Evolutionary conservation across 2,888 invertebrate genomes (phyloP), one percentile per base, ranked within the genome.

Genomic region (Dusona sp.): DNA sequence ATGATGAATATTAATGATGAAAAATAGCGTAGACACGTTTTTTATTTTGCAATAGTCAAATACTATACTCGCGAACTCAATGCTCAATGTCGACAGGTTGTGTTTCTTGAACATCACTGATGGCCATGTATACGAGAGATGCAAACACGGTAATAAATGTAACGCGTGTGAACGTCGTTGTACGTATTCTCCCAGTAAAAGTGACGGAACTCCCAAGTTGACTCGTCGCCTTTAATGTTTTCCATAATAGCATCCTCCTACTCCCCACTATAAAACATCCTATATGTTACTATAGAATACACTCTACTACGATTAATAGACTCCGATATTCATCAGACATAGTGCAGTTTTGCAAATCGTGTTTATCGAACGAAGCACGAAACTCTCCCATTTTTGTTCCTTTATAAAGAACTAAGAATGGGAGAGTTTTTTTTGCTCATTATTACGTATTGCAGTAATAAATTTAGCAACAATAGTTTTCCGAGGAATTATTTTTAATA

Each of bases 121-220:
- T n/a, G 45, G 67, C 19, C 22, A 57, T 38, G 33, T 72, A 33
- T 33, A 33, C 19, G 57, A 45, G 77, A 78, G 51, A 65, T 87
- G 74, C 79, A 82, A 79, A 74, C 48, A 77, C 64, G 68, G 67
- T 85, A 88, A 89, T 89, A 88, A 88, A 88, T 88, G 90, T 89
- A 89, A 90, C 90, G 89, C 92, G 92, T 93, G 93, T 92, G 93
- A 93, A 93, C 91, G 89, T 86, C 84, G 83, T 82, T 81, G 84
- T 85, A 88, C 79, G 88, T 89, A 85, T 90, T 91, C 92, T 93
- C 93, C 90, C 93, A 93, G 89, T 91, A 89, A 77, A 33, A 79
- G 65, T 79, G 78, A 82, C 84, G 84, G 86, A 84, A 84, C 84
- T 79, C 70, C 54, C 64, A 68, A 72, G 65, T 77, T 72, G 65